Base-by-base conservation (phyloP, 2,797 vertebrate genomes). In the Sphenopsis melanotis region DNA sequence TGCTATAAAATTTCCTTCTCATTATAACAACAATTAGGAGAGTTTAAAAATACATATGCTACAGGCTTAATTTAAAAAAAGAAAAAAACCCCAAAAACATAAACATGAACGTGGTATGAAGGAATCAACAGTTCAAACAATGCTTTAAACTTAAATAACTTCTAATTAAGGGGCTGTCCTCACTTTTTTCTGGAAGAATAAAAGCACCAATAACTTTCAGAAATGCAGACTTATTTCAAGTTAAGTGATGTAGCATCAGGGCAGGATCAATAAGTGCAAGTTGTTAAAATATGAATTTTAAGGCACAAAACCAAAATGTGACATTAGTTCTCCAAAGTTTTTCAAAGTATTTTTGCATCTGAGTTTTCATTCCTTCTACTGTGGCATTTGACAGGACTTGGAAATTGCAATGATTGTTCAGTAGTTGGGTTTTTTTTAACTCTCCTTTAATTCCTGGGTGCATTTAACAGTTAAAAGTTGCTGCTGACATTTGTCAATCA, bases 61-160 rank as follows among this genome's bases (percentile, higher is more conserved):
- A 72, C 16, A 76, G 55, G 55, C 42, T 53, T 75, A 49, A 70
- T 77, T 85, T 2, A 8, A 61, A 83, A 90, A 72, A 68, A 41
- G 3, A 1, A 6, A 1, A 26, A 50, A 27, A 1, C 8, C 21
- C 3, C 11, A 3, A 1, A 24, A 55, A 10, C 36, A 70, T 5
- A 52, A 23, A 32, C 26, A 77, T 0, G 2, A 83, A 42, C 24
- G 47, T 2, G 3, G 26, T 39, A 81, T 30, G 63, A 87, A 71
- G 15, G 63, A 93, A 89, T 59, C 60, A 87, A 57, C 17, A 92
- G 24, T 66, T 84, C 46, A 93, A 83, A 72, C 26, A 82, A 68
- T 13, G 34, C 39, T 94, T 88, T 89, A 61, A 82, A 84, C 15
- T 92, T 79, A 44, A 63, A 46, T 63, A 24, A 57, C 12, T 64